phyloP scores from a whole-genome alignment of 2,888 invertebrate species.

The Tinea semifulvella region DNA sequence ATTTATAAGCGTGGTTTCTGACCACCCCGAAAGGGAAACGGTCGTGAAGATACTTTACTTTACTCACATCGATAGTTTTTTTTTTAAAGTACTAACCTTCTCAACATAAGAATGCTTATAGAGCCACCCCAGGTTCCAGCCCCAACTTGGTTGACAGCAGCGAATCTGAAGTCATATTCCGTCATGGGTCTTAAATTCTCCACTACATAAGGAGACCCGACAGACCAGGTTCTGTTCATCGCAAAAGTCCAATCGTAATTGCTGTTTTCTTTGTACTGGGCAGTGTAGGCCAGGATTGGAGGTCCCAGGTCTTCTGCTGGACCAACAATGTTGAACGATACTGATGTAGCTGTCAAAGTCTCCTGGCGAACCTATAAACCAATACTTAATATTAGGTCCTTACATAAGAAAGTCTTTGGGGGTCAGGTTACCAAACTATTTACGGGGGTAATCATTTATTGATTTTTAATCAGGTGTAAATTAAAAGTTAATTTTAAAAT shows the following conservation, averaged over 20 bases:
- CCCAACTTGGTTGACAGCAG: conserved; percentile 86
- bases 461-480: too few species aligned
- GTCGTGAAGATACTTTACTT: too few species aligned
- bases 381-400: too few species aligned
- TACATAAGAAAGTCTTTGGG: too few species aligned
- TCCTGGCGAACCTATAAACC: conserved; percentile 71
- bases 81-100: conserved; percentile 62
- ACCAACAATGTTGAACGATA: conserved; percentile 80
- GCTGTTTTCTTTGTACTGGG: conserved; percentile 77
- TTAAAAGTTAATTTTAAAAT: too few species aligned
- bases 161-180: conserved; percentile 83
- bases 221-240: conserved; percentile 79
- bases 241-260: conserved; percentile 75
- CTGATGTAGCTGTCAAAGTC: conserved; percentile 83
- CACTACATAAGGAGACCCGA: conserved; percentile 81
- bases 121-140: conserved; percentile 77
- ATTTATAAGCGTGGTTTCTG: too few species aligned
- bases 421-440: too few species aligned
- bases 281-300: conserved; percentile 76
- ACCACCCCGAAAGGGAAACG: too few species aligned
- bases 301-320: conserved; percentile 80
- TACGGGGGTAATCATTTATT: too few species aligned
- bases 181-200: conserved; percentile 81
- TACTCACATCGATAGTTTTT: neutral
- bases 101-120: conserved; percentile 75